Base-by-base conservation (phyloP, 1,140 invertebrate species). In the Psilanteris sp. region DNA sequence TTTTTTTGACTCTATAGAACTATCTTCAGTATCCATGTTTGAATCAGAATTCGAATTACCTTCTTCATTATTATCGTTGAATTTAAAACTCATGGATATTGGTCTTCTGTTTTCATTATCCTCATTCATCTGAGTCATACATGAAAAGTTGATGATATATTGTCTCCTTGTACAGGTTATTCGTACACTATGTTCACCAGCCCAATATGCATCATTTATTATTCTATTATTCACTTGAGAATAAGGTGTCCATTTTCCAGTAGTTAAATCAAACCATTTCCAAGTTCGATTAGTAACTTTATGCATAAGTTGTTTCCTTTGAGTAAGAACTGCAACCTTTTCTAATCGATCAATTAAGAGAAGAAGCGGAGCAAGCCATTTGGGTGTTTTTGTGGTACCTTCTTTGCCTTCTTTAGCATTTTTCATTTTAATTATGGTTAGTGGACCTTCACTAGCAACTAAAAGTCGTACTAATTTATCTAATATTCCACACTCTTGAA, bases 221-320 rank as follows among this genome's bases (percentile, higher is more conserved):
- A 92, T 87, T 78, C 93, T 92, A 83, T 96, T 96, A 72, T 96
- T 96, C 3, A 89, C 79, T 2, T 91, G 84, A 1, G 92, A 92
- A 79, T 96, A 96, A 15, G 91, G 88, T 37, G 92, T 94, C 96
- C 96, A 97, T 79, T 93, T 93, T 4, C 94, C 94, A 6, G 92
- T 92, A 8, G 92, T 91, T 14, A 95, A 90, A 82, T 97, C 95
- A 84, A 95, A 96, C 95, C 95, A 96, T 79, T 95, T 94, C 96
- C 95, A 97, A 1, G 90, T 84, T 29, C 92, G 90, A 6, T 52
- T 70, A 90, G 77, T 55, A 0, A 75, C 92, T 67, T 91, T 90
- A 54, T 93, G 91, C 88, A 96, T 93, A 3, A 91, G 88, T 15
- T 91, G 89, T 81, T 94, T 94, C 22, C 95, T 88, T 55, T 92